These are phyloP conservation scores for Mystacides longicornis DNA, from an alignment of 2,888 invertebrate species.

Conservation along the genomic window DNA sequence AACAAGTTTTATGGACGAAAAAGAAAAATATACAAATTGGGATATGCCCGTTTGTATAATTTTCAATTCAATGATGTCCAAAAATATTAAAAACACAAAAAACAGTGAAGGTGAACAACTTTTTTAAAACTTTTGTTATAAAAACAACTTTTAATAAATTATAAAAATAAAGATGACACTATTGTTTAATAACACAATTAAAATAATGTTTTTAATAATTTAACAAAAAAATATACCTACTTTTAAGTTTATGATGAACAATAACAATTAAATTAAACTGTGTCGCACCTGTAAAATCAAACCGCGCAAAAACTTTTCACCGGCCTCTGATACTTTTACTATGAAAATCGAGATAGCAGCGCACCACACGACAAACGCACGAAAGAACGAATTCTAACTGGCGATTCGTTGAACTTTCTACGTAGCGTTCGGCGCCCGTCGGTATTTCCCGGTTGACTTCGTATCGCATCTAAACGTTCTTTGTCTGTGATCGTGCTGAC, in stretches of 20 bases:
- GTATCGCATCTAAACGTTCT: background rate
- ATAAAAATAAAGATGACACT: too few species aligned
- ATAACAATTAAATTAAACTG: background rate
- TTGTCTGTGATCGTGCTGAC: background rate
- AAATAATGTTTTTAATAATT: too few species aligned
- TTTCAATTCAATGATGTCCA: too few species aligned
- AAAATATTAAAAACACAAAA: too few species aligned
- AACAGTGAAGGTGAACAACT: conserved; percentile 1
- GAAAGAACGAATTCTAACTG: background rate
- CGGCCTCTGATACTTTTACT: background rate
- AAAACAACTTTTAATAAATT: too few species aligned
- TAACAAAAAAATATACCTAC: too few species aligned
- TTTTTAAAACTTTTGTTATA: too few species aligned
- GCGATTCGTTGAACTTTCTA: background rate
- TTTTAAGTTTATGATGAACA: background rate
- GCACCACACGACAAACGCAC: background rate
- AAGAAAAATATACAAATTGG: too few species aligned
- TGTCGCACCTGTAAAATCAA: background rate
- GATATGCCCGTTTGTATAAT: too few species aligned
- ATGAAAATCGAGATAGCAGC: background rate
- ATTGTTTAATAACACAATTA: too few species aligned
- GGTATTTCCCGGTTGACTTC: background rate
- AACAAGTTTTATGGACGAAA: too few species aligned
- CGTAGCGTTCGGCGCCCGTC: background rate
- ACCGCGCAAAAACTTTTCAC: conserved; percentile 2